Base-by-base conservation (phyloP, 2,888 invertebrate genomes). In the Chironomus tentans region DNA sequence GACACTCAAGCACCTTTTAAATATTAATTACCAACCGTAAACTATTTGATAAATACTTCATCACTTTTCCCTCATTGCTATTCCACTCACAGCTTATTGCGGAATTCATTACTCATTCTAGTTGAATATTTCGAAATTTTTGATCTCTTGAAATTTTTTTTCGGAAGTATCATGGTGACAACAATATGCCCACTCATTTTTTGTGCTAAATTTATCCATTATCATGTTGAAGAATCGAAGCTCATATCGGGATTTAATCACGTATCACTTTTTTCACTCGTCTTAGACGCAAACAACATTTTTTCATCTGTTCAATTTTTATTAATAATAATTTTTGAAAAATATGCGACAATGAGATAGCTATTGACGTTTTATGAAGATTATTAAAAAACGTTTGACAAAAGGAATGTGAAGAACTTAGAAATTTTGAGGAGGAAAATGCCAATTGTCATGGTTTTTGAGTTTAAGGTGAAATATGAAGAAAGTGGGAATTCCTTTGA, bases 201-300 rank as follows among this genome's bases (percentile, higher is more conserved):
- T 28, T 46, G 4, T 70, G 15, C 48, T 47, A 38, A 71, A 65
- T 65, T 24, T 65, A 13, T 65, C 6, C 13, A 15, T 65, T 7
- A 21, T 13, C 22, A 15, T 65, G 4, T 6, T 15, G 4, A 28
- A 28, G 28, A 28, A 21, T 70, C 21, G 12, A 70, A 12, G 21
- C 48, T 68, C 65, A 68, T 47, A 46, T 69, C 15, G 74, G 68
- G 74, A 68, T 74, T 68, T 22, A 38, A 74, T 74, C 74, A 74
- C 74, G 74, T 74, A 74, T 74, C 68, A 50, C 18, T 68, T 74
- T 74, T 74, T 22, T 56, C 7, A n/a, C 56, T 21, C 65, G 24
- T 18, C n/a, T 56, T 18, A 65, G 65, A 65, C 21, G 21, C 6
- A 65, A 65, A 65, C 65, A 68, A 46, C 50, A 24, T 71, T 50